Conservation (phyloP, 2,113 vertebrate species). For the Furnarius figulus region DNA sequence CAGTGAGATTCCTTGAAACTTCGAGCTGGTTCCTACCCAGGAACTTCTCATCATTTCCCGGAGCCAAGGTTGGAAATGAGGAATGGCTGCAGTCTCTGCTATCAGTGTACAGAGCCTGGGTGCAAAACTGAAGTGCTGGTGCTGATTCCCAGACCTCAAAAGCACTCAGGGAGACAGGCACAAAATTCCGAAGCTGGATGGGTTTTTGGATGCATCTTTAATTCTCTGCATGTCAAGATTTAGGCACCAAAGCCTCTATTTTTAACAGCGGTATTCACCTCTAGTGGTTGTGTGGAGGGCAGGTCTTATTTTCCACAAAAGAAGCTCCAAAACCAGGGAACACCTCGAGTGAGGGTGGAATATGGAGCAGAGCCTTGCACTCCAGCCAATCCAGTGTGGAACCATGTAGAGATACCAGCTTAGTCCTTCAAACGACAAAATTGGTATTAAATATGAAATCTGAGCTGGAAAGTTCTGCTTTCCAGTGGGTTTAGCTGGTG, state of each 20-base stretch:
- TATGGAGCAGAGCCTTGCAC: background rate
- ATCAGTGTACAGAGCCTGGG: background rate
- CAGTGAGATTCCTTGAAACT: slow-evolving; percentile 31
- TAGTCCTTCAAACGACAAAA: background rate
- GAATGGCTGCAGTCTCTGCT: background rate
- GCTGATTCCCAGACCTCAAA: background rate
- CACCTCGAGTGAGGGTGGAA: background rate
- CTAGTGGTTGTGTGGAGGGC: background rate
- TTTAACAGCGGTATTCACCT: background rate
- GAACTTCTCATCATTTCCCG: background rate
- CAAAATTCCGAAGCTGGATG: background rate
- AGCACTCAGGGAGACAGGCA: background rate
- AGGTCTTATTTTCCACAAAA: background rate
- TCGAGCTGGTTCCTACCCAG: background rate
- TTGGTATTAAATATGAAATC: background rate
- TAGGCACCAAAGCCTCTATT: background rate
- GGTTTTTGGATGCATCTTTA: background rate
- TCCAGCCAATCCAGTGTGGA: background rate
- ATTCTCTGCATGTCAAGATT: background rate
- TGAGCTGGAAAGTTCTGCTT: background rate
- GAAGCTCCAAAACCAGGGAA: background rate
- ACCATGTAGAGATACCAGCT: rapidly evolving
- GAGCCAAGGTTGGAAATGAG: background rate
- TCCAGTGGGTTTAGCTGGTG: background rate
- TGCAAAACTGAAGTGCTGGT: background rate